Percentiles rank a stretch among this genome's conserved stretches.
These are phyloP conservation scores for Bruchidius siliquastri DNA, from an alignment of 2,888 invertebrate species.

Conservation along the genomic window DNA sequence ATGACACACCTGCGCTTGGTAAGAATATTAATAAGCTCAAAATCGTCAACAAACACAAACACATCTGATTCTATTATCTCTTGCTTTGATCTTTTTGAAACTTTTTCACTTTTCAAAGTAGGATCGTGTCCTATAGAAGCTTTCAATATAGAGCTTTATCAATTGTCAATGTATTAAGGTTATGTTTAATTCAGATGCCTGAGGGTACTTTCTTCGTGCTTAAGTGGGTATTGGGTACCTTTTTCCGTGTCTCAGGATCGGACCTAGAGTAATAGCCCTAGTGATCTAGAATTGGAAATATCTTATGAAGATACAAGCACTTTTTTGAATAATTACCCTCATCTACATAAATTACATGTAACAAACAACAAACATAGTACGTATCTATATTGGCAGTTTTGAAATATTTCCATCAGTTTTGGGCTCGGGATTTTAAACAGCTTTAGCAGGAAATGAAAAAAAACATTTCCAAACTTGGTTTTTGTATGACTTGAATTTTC, in stretches of 20 bases:
- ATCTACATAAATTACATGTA: too few species aligned
- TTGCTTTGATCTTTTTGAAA: not conserved
- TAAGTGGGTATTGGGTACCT: not conserved
- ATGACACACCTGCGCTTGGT: constrained; percentile 87
- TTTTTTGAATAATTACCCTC: too few species aligned
- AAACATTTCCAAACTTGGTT: too few species aligned
- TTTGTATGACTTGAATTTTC: too few species aligned
- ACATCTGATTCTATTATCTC: constrained; percentile 9
- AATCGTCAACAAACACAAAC: constrained; percentile 6
- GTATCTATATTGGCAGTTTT: too few species aligned
- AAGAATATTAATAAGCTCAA: constrained; percentile 42
- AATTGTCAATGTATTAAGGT: not conserved
- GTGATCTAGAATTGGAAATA: too few species aligned
- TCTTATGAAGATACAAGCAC: too few species aligned
- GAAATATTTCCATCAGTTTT: too few species aligned
- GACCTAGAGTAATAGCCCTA: not conserved
- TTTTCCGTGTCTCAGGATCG: not conserved
- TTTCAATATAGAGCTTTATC: not conserved
- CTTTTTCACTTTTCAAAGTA: constrained; percentile 8
- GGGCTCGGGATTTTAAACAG: too few species aligned
- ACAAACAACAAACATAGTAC: too few species aligned
- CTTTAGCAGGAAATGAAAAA: too few species aligned
- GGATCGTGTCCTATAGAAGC: not conserved
- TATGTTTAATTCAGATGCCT: not conserved
- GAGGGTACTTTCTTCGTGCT: not conserved